A percentile compares a stretch with the other conserved stretches of the same genome.
phyloP scores from a whole-genome alignment of 1,140 invertebrate genomes.

The Drosophila pruinosa region DNA sequence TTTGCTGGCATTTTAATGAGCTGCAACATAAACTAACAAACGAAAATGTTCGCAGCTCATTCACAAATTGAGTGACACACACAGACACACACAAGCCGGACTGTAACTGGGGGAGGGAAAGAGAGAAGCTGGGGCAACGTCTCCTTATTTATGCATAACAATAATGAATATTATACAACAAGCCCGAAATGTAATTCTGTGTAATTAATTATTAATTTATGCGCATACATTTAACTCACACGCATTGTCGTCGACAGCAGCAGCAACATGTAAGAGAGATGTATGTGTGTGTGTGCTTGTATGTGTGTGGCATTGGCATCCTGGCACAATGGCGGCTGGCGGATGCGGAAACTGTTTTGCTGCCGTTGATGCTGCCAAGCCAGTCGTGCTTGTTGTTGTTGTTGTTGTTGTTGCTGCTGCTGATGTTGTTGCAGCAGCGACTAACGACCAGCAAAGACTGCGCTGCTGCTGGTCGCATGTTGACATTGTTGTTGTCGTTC shows the following conservation, averaged over 20 bases:
- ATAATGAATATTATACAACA: constrained; percentile 83
- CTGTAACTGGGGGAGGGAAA: not conserved
- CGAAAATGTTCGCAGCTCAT: constrained; percentile 55
- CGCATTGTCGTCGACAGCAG: constrained; percentile 77
- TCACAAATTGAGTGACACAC: constrained; percentile 57
- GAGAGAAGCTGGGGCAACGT: constrained; percentile 16
- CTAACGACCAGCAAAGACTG: constrained; percentile 74
- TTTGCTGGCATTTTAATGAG: constrained; percentile 71
- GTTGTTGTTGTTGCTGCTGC: constrained; percentile 33
- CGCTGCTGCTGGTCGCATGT: constrained; percentile 68
- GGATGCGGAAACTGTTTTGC: constrained; percentile 80
- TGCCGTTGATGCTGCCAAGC: constrained; percentile 71
- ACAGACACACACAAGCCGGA: constrained; percentile 2
- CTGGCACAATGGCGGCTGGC: constrained; percentile 77
- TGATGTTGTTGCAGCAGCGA: constrained; percentile 57
- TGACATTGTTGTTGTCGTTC: constrained; percentile 63
- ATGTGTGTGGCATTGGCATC: constrained; percentile 70
- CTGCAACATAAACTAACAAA: constrained; percentile 64
- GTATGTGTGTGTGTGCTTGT: constrained; percentile 1
- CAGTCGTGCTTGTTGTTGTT: constrained; percentile 57
- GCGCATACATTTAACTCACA: constrained; percentile 82
- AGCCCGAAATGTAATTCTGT: constrained; percentile 83
- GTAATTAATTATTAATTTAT: constrained; percentile 83
- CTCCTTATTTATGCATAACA: constrained; percentile 83
- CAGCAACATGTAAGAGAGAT: constrained; percentile 6